phyloP scores from a whole-genome alignment of 2,888 invertebrate genomes.

The Eulithis prunata region DNA sequence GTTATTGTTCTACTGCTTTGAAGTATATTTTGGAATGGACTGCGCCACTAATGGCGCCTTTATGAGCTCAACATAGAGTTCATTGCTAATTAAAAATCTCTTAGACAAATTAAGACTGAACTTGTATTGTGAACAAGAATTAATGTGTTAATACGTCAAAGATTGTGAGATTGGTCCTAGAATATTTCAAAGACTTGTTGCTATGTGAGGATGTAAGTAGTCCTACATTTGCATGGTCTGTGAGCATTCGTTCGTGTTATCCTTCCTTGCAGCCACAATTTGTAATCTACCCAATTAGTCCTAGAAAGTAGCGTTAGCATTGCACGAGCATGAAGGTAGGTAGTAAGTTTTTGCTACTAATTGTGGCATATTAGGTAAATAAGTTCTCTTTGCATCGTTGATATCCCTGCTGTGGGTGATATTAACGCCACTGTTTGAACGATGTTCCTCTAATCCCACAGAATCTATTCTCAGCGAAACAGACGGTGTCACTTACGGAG shows the following conservation, averaged over 20 bases:
- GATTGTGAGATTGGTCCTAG: not conserved
- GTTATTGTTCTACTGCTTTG: conserved; percentile 12
- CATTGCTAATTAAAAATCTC: conserved; percentile 1
- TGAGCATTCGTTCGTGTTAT: conserved; percentile 24
- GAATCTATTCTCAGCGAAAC: no score
- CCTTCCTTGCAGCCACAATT: conserved; percentile 15
- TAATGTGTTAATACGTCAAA: no score
- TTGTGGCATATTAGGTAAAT: no score
- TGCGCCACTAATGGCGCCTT: not conserved
- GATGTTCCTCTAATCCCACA: no score
- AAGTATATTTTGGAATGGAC: not conserved
- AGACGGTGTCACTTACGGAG: no score
- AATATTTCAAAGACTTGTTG: conserved; percentile 4
- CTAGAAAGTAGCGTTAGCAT: conserved; percentile 19
- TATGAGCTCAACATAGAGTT: not conserved
- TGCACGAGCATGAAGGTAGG: not conserved
- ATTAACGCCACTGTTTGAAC: no score
- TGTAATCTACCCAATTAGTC: conserved; percentile 10
- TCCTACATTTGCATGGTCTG: conserved; percentile 9
- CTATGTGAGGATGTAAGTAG: conserved; percentile 12
- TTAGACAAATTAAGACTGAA: no score
- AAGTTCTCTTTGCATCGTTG: no score
- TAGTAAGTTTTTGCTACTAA: no score
- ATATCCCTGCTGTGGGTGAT: no score
- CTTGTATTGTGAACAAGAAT: no score